Base-by-base conservation (phyloP, 2,113 vertebrate species). In the Oreochromis aureus region DNA sequence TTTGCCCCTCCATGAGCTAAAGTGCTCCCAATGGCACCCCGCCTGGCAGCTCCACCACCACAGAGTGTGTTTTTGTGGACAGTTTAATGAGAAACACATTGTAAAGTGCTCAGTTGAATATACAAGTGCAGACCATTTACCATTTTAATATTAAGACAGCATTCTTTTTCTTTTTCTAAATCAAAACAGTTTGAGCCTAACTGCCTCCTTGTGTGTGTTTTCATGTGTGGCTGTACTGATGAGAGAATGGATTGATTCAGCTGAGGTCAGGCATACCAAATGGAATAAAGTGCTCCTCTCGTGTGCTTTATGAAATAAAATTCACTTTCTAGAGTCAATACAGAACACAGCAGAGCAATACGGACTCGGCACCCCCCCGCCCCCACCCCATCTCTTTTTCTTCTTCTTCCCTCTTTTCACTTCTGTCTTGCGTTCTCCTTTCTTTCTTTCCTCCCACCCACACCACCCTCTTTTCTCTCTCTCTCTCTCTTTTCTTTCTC, bases 401-500 rank as follows among this genome's bases (percentile, higher is more conserved):
- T 80, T 55, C 56, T 41, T 83, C 69, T 88, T 66, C 32, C 34
- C 44, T 87, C 66, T 90, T 84, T 79, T 85, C 78, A 69, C 69
- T 73, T 73, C 69, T 48, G 69, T 30, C 41, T 73, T 73, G 69
- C 8, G 4, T 48, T 73, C 6, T 82, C 85, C 79, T 86, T 81
- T 85, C 78, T 53, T 78, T 56, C 61, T 53, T 78, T 56, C 61
- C 46, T 73, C 63, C 88, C 88, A 84, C 85, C 88, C 87, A 90
- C 89, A 83, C 85, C 81, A 5, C 79, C 87, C 84, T 85, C 87
- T 86, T 87, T 46, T 86, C 69, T 73, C 22, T 27, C 27, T 4
- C 24, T 73, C 51, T 53, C 18, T 53, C 80, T 82, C 32, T 88
- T 22, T 41, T 53, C 48, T 73, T 84, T 71, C 80, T 86, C 69